Base-by-base conservation (phyloP, 2,113 vertebrate species). In the Hemibates koningsi region DNA sequence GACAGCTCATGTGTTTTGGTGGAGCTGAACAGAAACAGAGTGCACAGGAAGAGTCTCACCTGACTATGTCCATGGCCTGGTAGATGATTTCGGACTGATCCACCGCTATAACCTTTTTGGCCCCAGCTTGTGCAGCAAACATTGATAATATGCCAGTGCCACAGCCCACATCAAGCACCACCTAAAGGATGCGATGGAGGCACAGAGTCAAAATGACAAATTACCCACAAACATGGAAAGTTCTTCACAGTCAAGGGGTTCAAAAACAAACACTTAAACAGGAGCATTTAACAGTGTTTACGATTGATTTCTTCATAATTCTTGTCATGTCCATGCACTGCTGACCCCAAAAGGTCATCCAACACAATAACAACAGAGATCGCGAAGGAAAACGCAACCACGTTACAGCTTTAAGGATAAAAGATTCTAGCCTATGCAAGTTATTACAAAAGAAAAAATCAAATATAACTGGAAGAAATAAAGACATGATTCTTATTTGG, bases 1-100 rank as follows among this genome's bases (percentile, higher is more conserved):
- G 45, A 59, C 16, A 38, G 43, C 6, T 17, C n/a, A 6, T 11
- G 19, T 6, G 63, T 66, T 48, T 43, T 17, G n/a, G 4, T 19
- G 19, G 71, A 78, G 73, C 4, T 9, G 82, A 27, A 27, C 7
- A 10, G 36, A 32, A 7, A 17, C 53, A 32, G 45, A 52, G 73
- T 1, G 45, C 7, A 78, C 45, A 78, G 73, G 48, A 78, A 36
- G 17, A 4, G 48, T 79, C 94, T 95, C 93, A 99, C 99, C 99
- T 97, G 91, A 99, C 95, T 11, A 99, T 98, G 94, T 99, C 98
- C 97, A 99, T 99, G 68, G 98, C 98, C 90, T 99, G 98, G 93
- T 99, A 99, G 93, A 99, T 92, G 83, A 99, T 99, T 89, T 98
- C 98, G 21, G 98, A 99, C 27, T 99, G 98, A 95, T 99, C 98